Evolutionary conservation across 2,888 invertebrate species (phyloP).

Genomic region (Protula sp.): DNA sequence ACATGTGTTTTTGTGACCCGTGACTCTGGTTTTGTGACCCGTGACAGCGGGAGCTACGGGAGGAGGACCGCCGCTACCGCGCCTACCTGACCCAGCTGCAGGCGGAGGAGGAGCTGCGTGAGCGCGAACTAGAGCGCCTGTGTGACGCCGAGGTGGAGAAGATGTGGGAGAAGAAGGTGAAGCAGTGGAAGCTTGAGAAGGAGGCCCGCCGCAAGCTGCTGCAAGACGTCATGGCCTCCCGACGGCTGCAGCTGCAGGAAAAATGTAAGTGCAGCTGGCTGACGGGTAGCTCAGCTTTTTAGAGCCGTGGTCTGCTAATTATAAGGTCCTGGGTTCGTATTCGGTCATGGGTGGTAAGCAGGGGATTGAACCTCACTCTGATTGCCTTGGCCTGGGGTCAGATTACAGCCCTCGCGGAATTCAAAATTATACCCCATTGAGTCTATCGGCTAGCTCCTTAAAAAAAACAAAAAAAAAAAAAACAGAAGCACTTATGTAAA

Average conservation of each 20-base stretch:
- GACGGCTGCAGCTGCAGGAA: constrained; percentile 43
- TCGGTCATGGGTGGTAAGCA: no score
- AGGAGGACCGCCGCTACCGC: constrained; percentile 47
- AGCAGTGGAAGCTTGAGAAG: constrained; percentile 45
- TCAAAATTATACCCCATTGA: no score
- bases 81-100: constrained; percentile 43
- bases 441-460: no score
- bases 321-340: no score
- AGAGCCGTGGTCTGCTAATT: no score
- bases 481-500: no score
- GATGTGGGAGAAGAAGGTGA: constrained; percentile 50
- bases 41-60: constrained; percentile 43
- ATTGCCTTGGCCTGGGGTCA: no score
- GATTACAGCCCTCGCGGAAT: no score
- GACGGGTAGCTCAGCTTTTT: background rate
- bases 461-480: no score
- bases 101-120: constrained; percentile 41
- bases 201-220: constrained; percentile 45
- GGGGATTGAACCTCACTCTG: no score
- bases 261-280: constrained; percentile 37
- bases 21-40: no score
- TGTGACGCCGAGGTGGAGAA: constrained; percentile 48
- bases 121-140: constrained; percentile 44
- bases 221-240: constrained; percentile 40
- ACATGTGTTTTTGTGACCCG: no score